Percentiles rank a stretch among this genome's conserved stretches.
Evolutionary conservation across 2,797 vertebrate species (phyloP).

Genomic region (Huso huso): DNA sequence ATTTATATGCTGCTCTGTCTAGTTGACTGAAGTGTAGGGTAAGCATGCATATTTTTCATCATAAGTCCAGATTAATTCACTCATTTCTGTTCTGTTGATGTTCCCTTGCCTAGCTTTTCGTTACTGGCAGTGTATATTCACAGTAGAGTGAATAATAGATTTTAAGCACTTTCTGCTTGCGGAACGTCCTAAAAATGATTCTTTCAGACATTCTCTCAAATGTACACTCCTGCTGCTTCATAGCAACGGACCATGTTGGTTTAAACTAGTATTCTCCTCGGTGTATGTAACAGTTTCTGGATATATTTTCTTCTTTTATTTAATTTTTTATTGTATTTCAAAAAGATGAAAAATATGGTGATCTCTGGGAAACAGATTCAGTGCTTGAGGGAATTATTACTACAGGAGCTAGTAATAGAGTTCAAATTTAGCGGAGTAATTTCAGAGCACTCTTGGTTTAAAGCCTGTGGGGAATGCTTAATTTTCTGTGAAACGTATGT

Average conservation of each 20-base stretch:
- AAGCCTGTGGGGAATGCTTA: conserved; percentile 16
- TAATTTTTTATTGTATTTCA: conserved; percentile 4
- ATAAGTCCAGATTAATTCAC: background rate
- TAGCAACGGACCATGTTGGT: background rate
- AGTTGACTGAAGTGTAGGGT: background rate
- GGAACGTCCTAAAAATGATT: too few species aligned
- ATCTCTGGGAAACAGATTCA: background rate
- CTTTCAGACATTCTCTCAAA: background rate
- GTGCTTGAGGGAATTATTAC: conserved; percentile 4
- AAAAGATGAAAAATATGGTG: background rate
- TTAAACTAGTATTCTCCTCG: background rate
- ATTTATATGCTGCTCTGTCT: background rate
- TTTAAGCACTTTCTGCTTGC: background rate
- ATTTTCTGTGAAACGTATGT: conserved; percentile 13
- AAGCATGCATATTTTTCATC: background rate
- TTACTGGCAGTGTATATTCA: background rate
- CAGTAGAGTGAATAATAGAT: background rate
- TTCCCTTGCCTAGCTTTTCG: background rate
- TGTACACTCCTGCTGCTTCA: background rate
- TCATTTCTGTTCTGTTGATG: background rate
- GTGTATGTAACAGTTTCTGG: background rate
- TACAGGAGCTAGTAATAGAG: conserved; percentile 11
- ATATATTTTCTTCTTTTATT: background rate
- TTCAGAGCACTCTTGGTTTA: conserved; percentile 11
- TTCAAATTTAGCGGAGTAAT: conserved; percentile 6